Evolutionary conservation across 2,113 vertebrate genomes (phyloP).

Genomic region (Anolis carolinensis): DNA sequence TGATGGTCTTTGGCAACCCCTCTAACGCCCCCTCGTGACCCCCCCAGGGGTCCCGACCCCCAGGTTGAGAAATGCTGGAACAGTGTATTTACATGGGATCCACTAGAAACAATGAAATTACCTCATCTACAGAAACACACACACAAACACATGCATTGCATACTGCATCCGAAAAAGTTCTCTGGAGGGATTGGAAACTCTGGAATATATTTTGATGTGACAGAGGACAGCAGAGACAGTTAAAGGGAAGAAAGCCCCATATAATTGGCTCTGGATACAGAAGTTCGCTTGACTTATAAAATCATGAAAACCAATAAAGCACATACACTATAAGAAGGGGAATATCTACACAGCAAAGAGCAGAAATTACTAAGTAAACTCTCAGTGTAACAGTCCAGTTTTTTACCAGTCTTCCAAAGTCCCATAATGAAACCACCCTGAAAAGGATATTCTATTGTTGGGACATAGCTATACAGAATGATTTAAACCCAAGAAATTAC

Average conservation of each 20-base stretch:
- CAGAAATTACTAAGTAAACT: not conserved
- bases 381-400: not conserved
- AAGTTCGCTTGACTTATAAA: not conserved
- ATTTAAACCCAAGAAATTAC: not conserved
- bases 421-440: not conserved
- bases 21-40: too few relatives aligned
- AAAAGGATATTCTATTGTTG: not conserved
- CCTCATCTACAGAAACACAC: too few relatives aligned
- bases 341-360: not conserved
- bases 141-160: not conserved
- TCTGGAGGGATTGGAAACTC: not conserved
- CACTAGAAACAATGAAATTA: not conserved
- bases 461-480: not conserved
- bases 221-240: not conserved
- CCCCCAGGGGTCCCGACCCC: too few relatives aligned
- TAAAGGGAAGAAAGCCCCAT: not conserved
- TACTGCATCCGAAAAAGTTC: not conserved
- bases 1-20: too few relatives aligned
- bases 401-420: not conserved
- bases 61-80: too few relatives aligned
- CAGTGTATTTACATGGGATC: too few relatives aligned
- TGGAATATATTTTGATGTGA: not conserved
- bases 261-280: not conserved
- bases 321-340: not conserved
- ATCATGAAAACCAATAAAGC: not conserved